phyloP scores from a whole-genome alignment of 2,888 invertebrate genomes.

The Coleophora flavipennella region DNA sequence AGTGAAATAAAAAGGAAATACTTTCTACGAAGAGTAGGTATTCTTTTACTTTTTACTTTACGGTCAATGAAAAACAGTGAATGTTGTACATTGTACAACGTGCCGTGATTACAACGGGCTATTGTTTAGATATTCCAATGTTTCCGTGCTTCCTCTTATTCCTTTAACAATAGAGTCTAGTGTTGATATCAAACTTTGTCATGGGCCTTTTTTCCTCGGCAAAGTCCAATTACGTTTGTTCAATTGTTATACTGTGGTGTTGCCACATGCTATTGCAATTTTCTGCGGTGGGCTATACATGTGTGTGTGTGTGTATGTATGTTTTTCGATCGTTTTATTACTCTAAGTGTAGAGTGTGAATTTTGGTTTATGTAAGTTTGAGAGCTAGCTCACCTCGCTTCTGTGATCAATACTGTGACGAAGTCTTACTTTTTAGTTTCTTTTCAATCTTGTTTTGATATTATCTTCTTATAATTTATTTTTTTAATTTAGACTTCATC shows the following conservation, averaged over 20 bases:
- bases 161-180: neutral
- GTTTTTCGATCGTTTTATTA: neutral
- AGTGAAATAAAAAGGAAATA: neutral
- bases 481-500: no score
- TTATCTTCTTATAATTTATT: no score
- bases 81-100: conserved; percentile 7
- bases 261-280: conserved; percentile 7
- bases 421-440: no score
- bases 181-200: neutral
- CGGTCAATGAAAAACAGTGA: conserved; percentile 8
- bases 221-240: conserved; percentile 7
- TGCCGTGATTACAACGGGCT: neutral
- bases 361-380: neutral
- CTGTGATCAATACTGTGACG: no score
- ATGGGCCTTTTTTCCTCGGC: conserved; percentile 3
- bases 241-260: conserved; percentile 7
- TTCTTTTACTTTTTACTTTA: conserved; percentile 1
- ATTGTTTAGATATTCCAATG: conserved; percentile 7
- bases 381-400: no score
- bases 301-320: conserved; percentile 1
- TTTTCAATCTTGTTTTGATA: no score
- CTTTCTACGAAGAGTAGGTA: neutral
- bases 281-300: conserved; percentile 1
- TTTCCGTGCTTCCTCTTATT: conserved; percentile 4
- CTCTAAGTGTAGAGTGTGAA: neutral